Conservation (phyloP, 2,797 vertebrate genomes). For the Ctenochaetus hawaiiensis region DNA sequence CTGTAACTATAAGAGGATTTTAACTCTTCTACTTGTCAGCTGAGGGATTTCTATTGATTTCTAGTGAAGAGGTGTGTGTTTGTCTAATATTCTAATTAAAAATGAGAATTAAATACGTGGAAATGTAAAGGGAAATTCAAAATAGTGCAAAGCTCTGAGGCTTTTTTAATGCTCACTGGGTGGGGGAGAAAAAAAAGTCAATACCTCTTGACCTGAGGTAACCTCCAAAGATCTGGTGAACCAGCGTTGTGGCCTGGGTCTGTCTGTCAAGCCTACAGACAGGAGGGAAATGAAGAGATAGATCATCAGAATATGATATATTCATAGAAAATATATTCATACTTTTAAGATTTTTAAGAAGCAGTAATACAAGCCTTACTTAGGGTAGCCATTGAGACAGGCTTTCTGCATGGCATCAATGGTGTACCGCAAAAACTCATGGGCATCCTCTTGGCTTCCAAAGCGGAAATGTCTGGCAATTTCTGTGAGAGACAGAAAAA, state of each 20-base stretch:
- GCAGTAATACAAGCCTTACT: constrained; percentile 79
- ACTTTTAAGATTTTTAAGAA: neutral
- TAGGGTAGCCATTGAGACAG: constrained; percentile 92
- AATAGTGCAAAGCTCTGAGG: neutral
- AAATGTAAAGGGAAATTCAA: neutral
- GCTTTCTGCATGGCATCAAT: constrained; percentile 98
- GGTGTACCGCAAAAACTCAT: constrained; percentile 95
- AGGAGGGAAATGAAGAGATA: neutral
- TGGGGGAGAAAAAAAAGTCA: neutral
- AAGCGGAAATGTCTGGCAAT: constrained; percentile 95
- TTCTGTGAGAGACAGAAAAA: constrained; percentile 80
- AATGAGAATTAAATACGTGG: neutral
- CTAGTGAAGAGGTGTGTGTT: neutral
- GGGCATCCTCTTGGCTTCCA: constrained; percentile 95
- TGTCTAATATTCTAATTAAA: neutral
- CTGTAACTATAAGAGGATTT: too few species aligned
- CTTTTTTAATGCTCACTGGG: neutral
- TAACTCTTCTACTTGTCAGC: neutral
- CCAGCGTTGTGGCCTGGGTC: constrained; percentile 94
- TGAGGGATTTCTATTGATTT: neutral
- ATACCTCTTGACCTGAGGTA: constrained; percentile 96
- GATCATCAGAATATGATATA: neutral
- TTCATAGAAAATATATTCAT: neutral
- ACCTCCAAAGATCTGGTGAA: constrained; percentile 97
- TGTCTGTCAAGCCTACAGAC: constrained; percentile 91